Percentiles rank a stretch among this genome's conserved stretches.
These are phyloP conservation scores for Drosophila biarmipes DNA, from an alignment of 1,140 invertebrate genomes.

Conservation along the genomic window DNA sequence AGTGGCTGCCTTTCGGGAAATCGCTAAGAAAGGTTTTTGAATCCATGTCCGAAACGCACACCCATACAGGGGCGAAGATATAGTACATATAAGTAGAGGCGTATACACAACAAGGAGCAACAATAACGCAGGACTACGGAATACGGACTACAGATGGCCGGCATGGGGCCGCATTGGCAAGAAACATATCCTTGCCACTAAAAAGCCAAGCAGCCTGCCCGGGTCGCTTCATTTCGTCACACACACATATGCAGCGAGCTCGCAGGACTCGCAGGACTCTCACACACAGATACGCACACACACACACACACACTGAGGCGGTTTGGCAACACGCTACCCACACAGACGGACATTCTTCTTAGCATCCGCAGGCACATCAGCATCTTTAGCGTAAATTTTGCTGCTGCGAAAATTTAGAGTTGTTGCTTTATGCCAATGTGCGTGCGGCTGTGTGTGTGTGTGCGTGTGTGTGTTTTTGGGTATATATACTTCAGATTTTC, in stretches of 20 bases:
- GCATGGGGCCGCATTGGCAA: constrained; percentile 47
- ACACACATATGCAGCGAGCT: too few relatives aligned
- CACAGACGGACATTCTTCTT: constrained; percentile 52
- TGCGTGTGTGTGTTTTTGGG: constrained; percentile 12
- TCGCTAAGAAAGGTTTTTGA: constrained; percentile 68
- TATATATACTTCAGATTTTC: constrained; percentile 78
- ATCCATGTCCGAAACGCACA: constrained; percentile 53
- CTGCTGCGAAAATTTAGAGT: constrained; percentile 79
- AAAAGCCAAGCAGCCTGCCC: constrained; percentile 59
- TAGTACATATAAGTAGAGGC: constrained; percentile 22
- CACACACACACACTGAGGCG: constrained; percentile 22
- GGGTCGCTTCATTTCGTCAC: constrained; percentile 51
- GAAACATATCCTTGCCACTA: constrained; percentile 45
- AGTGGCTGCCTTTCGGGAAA: constrained; percentile 46
- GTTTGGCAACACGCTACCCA: constrained; percentile 23
- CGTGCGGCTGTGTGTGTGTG: constrained; percentile 28
- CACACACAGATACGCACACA: constrained; percentile 17
- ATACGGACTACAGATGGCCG: constrained; percentile 33
- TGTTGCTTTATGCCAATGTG: constrained; percentile 67
- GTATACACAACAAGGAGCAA: constrained; percentile 45
- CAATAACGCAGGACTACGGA: constrained; percentile 49
- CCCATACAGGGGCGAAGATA: neutral
- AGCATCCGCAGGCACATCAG: constrained; percentile 60
- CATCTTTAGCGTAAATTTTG: constrained; percentile 77
- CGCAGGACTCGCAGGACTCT: constrained; percentile 6